phyloP scores from a whole-genome alignment of 1,140 invertebrate species.

The Anoplophora glabripennis region DNA sequence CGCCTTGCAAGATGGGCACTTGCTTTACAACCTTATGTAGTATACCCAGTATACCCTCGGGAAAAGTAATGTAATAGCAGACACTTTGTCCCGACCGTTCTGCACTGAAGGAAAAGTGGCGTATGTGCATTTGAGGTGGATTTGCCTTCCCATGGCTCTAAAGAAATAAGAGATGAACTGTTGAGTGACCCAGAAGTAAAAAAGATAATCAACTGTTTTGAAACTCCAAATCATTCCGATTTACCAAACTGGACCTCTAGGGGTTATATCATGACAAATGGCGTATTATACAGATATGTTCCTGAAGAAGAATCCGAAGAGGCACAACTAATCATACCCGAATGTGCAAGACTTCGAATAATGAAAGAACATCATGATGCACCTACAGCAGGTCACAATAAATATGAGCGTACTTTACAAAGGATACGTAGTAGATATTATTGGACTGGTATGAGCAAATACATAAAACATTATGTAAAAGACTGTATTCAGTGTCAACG shows the following conservation, averaged over 20 bases:
- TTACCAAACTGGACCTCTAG: conserved; percentile 5
- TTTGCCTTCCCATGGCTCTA: background rate
- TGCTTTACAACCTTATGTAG: conserved; percentile 10
- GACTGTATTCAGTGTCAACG: conserved; percentile 23
- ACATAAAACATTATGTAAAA: conserved; percentile 17
- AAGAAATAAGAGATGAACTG: conserved; percentile 22
- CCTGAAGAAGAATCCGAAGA: conserved; percentile 7
- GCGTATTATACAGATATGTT: conserved; percentile 13
- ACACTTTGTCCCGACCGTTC: conserved; percentile 16
- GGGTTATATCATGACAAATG: conserved; percentile 10
- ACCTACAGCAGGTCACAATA: background rate
- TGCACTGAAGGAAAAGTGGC: background rate
- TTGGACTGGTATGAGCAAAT: conserved; percentile 26
- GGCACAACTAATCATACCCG: conserved; percentile 13
- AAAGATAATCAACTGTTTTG: conserved; percentile 15
- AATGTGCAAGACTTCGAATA: no score
- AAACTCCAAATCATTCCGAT: background rate
- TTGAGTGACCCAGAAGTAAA: conserved; percentile 14
- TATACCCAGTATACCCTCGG: conserved; percentile 21
- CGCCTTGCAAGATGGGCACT: conserved; percentile 36
- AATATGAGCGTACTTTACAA: conserved; percentile 13
- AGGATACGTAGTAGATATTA: conserved; percentile 25
- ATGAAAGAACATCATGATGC: no score
- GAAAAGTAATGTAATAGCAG: conserved; percentile 17
- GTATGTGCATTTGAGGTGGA: conserved; percentile 3